These are phyloP conservation scores for Thysanoteuthis rhombus DNA, from an alignment of 2,888 invertebrate genomes.

Conservation along the genomic window DNA sequence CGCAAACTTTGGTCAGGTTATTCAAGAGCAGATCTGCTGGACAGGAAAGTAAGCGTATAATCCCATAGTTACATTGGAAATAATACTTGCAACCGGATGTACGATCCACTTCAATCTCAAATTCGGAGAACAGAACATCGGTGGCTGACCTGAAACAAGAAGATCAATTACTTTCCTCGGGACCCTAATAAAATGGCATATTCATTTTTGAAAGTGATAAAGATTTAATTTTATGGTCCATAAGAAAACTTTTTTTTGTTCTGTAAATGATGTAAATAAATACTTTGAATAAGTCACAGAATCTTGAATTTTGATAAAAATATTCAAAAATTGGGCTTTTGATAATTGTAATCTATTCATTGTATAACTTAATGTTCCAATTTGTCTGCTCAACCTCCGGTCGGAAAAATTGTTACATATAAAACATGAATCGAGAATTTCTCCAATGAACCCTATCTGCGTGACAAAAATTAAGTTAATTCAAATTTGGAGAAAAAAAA, in stretches of 20 bases:
- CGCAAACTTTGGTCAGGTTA: neutral
- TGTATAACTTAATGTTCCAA: too few relatives aligned
- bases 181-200: too few relatives aligned
- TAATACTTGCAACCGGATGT: neutral
- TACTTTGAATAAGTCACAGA: neutral
- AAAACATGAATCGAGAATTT: too few relatives aligned
- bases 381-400: too few relatives aligned
- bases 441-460: too few relatives aligned
- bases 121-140: neutral
- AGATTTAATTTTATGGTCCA: neutral
- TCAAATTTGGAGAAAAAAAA: too few relatives aligned
- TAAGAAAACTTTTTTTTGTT: neutral
- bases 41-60: neutral
- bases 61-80: neutral
- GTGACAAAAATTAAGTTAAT: too few relatives aligned
- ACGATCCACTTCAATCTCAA: neutral
- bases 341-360: too few relatives aligned
- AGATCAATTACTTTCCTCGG: too few relatives aligned
- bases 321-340: too few relatives aligned
- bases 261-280: neutral
- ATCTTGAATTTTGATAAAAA: neutral
- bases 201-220: too few relatives aligned
- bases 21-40: neutral
- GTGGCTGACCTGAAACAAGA: neutral
- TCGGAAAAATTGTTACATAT: too few relatives aligned